A percentile compares a stretch with the other conserved stretches of the same genome.
Conservation (phyloP, 2,113 vertebrate species). For the Tragelaphus imberbis region DNA sequence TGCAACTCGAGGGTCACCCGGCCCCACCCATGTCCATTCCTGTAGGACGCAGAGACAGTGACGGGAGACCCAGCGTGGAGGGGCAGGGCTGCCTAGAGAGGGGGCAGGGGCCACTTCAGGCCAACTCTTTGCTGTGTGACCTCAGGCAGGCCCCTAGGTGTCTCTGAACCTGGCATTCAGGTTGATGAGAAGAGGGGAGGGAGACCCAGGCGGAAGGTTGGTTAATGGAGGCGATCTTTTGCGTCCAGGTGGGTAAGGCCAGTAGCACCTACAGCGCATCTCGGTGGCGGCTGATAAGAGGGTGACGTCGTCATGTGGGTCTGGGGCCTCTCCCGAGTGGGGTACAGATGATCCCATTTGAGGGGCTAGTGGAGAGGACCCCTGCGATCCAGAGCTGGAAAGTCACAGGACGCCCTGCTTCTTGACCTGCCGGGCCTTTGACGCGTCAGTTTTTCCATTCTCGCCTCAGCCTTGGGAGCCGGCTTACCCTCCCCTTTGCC, state of each 20-base stretch:
- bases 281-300: not conserved
- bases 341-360: not conserved
- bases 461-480: not conserved
- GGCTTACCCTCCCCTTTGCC: not conserved
- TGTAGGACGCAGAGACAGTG: not conserved
- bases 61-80: not conserved
- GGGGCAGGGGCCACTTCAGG: not conserved
- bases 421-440: not conserved
- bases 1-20: accelerated
- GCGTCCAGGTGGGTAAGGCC: not conserved
- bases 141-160: not conserved
- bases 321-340: not conserved
- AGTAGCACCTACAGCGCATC: accelerated
- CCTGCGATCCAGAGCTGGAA: not conserved
- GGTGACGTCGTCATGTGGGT: too few species aligned
- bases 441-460: not conserved
- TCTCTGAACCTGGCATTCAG: not conserved
- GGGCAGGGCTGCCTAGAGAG: too few species aligned
- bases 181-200: not conserved
- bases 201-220: not conserved
- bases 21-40: not conserved
- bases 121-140: not conserved
- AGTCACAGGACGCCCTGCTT: accelerated
- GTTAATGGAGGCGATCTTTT: not conserved
- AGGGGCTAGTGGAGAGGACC: not conserved